Evolutionary conservation across 92 coral and sea anemone genomes (phyloP), one percentile per base, ranked within the genome.

Genomic region (Porites cylindrica): DNA sequence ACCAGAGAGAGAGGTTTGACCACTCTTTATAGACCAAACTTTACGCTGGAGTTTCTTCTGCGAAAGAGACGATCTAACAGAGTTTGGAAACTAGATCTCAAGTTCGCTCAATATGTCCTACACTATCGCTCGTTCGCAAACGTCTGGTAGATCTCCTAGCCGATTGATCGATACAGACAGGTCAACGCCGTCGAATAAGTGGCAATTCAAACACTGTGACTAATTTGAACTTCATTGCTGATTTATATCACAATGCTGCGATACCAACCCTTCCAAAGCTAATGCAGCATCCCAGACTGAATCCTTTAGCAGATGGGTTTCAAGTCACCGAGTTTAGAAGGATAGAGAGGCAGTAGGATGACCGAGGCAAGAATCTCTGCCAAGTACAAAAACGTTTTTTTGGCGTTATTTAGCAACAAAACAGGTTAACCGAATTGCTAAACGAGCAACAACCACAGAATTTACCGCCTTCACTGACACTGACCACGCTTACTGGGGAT

Each of bases 401-500:
- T 29, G 81, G 32, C 32, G 54, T 91, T 14, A 70, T 86, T 23
- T 26, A 52, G 63, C 78, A 84, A 73, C 94, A 91, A 60, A 87
- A 82, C 17, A 66, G 51, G 13, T 64, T 91, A 10, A 91, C 84
- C 9, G 80, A 82, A 56, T 23, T 91, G 51, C 61, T 91, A 23
- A 66, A 59, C 2, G 77, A 82, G 65, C 94, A 88, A 29, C 77
- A 83, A 23, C 83, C 52, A 66, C 84, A 84, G 23, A 88, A 89
- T 56, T 51, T 78, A 6, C 56, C 84, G 9, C 94, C 94, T 6
- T n/a, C 75, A n/a, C 77, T 91, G 2, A 70, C 78, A 18, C 72
- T 88, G 81, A 23, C 91, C 47, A 82, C 43, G 20, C 78, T 91
- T 18, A 47, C 89, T 66, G 85, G 90, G n/a, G 92, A 91, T 79